Evolutionary conservation across 1,140 invertebrate species (phyloP).

Genomic region (Neelides sp.): DNA sequence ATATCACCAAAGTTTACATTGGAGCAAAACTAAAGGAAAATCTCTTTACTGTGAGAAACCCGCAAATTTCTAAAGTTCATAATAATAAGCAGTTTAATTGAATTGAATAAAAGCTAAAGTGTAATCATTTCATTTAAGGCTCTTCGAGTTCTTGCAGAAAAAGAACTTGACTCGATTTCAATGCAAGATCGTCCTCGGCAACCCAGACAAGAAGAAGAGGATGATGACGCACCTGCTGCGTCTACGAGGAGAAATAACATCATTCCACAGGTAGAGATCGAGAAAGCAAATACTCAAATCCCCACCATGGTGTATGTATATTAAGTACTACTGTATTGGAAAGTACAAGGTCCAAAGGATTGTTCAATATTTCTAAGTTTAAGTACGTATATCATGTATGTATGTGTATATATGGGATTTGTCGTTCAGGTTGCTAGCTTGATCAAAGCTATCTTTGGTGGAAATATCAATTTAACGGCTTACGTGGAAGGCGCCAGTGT

Average conservation of each 20-base stretch:
- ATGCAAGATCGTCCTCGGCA: constrained; percentile 11
- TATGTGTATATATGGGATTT: not conserved
- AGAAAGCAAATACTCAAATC: constrained; percentile 4
- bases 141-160: constrained; percentile 19
- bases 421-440: constrained; percentile 16
- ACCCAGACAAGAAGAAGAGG: constrained; percentile 19
- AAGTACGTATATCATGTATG: not conserved
- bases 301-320: not conserved
- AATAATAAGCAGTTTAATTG: not conserved
- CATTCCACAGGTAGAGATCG: constrained; percentile 15
- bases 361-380: not conserved
- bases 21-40: constrained; percentile 26
- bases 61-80: not conserved
- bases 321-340: not conserved
- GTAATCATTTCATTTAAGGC: constrained; percentile 4
- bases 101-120: not conserved
- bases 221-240: constrained; percentile 7
- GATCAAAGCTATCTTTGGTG: constrained; percentile 26
- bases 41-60: constrained; percentile 21
- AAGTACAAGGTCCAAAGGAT: not conserved
- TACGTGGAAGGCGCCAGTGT: constrained; percentile 18
- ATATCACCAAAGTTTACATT: constrained; percentile 20
- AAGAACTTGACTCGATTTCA: constrained; percentile 17
- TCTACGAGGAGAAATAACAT: constrained; percentile 9
- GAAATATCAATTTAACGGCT: constrained; percentile 21